A percentile compares a stretch with the other conserved stretches of the same genome.
phyloP scores from a whole-genome alignment of 30 jellyfish, hydroid and myxozoan species.

The Morbakka virulenta region DNA sequence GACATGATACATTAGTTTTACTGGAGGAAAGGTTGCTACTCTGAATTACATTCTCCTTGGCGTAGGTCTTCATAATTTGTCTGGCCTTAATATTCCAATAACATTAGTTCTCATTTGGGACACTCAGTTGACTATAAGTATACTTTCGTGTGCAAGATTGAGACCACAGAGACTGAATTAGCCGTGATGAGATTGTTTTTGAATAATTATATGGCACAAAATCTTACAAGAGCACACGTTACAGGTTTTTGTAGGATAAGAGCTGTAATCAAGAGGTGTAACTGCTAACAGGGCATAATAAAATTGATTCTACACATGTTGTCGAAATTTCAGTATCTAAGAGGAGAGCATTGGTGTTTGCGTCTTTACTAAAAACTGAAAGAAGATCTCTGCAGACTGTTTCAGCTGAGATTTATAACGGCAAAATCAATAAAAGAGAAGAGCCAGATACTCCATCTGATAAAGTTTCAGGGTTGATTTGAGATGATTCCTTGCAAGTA shows the following conservation, averaged over 20 bases:
- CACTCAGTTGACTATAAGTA: constrained; percentile 8
- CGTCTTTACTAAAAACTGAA: not conserved
- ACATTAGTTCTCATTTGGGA: constrained; percentile 4
- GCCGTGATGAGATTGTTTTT: too few relatives aligned
- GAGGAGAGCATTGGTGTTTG: not conserved
- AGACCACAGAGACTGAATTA: too few relatives aligned
- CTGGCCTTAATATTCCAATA: constrained; percentile 9
- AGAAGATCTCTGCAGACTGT: constrained; percentile 19
- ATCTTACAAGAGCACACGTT: too few relatives aligned
- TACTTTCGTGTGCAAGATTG: too few relatives aligned
- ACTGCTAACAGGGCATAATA: too few relatives aligned
- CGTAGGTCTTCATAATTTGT: constrained; percentile 1
- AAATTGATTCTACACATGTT: constrained; percentile 1
- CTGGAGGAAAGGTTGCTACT: constrained; percentile 6
- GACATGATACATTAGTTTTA: not conserved
- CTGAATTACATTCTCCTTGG: constrained; percentile 9
- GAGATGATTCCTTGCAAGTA: not conserved
- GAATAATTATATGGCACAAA: too few relatives aligned
- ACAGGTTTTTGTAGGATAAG: too few relatives aligned
- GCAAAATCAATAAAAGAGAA: not conserved
- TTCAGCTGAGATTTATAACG: constrained; percentile 13
- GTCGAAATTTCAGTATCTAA: constrained; percentile 5
- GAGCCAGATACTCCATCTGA: constrained; percentile 2
- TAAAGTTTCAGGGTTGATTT: not conserved
- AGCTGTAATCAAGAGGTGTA: too few relatives aligned